Evolutionary conservation across 2,113 vertebrate genomes (phyloP).

Genomic region (Hippolais icterina): DNA sequence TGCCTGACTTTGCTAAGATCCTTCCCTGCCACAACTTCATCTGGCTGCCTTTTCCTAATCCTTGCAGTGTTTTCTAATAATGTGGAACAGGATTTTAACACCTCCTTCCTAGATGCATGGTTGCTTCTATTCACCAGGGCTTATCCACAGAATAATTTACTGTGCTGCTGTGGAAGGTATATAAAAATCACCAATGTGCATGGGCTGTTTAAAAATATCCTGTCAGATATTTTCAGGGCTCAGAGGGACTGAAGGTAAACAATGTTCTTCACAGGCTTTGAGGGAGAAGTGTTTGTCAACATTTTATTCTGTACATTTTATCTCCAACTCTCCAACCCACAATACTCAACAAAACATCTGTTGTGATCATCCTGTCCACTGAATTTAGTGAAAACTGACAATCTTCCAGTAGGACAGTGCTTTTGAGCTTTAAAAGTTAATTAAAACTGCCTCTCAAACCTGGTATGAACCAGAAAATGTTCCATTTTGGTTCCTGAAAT

Average conservation of each 20-base stretch:
- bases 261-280: background rate
- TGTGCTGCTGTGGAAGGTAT: background rate
- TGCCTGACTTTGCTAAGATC: background rate
- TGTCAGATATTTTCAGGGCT: background rate
- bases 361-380: background rate
- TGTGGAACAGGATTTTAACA: slow-evolving; percentile 12
- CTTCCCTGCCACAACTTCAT: background rate
- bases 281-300: background rate
- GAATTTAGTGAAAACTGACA: background rate
- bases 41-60: background rate
- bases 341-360: background rate
- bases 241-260: background rate
- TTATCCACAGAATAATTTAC: slow-evolving; percentile 1
- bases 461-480: background rate
- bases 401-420: background rate
- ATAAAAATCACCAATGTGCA: background rate
- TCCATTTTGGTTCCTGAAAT: background rate
- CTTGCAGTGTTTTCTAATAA: background rate
- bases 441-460: fast-evolving
- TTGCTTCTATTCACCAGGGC: slow-evolving; percentile 16
- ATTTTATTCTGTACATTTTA: background rate
- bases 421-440: background rate
- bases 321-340: background rate
- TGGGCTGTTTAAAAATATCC: background rate
- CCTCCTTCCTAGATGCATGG: background rate